phyloP scores from a whole-genome alignment of 2,888 invertebrate genomes.

The Thera britannica region DNA sequence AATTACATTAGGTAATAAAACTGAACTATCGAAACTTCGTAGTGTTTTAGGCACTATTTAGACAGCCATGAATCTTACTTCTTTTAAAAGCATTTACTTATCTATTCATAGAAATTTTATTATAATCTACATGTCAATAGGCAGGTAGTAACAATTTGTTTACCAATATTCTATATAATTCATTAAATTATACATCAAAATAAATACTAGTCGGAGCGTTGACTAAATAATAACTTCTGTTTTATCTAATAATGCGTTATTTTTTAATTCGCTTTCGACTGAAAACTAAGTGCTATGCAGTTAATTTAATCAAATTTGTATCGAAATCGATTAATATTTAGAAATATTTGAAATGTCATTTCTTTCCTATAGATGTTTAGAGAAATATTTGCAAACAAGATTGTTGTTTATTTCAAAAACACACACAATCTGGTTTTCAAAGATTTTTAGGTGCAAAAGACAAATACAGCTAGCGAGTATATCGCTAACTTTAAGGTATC shows the following conservation, averaged over 20 bases:
- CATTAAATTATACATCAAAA: constrained; percentile 15
- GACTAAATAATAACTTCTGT: neutral
- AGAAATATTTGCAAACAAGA: constrained; percentile 7
- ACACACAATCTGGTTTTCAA: neutral
- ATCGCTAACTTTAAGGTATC: constrained; percentile 49
- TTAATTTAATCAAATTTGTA: neutral
- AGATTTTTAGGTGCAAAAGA: constrained; percentile 8
- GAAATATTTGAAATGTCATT: neutral
- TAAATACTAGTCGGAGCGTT: constrained; percentile 2
- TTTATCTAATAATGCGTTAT: constrained; percentile 11
- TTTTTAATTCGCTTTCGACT: constrained; percentile 4
- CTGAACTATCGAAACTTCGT: constrained; percentile 83
- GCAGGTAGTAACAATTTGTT: constrained; percentile 79
- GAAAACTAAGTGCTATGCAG: constrained; percentile 5
- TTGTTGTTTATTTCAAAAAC: constrained; percentile 8
- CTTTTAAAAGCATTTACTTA: constrained; percentile 76
- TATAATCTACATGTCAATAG: constrained; percentile 81
- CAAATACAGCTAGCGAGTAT: constrained; percentile 22
- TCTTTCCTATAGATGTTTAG: neutral
- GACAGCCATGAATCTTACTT: constrained; percentile 85
- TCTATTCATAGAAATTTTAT: constrained; percentile 71
- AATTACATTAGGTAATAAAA: constrained; percentile 71
- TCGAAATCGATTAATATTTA: constrained; percentile 9
- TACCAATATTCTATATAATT: constrained; percentile 4
- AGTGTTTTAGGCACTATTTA: constrained; percentile 85